Base-by-base conservation (phyloP, 2,113 vertebrate species). In the Hippoglossus stenolepis region DNA sequence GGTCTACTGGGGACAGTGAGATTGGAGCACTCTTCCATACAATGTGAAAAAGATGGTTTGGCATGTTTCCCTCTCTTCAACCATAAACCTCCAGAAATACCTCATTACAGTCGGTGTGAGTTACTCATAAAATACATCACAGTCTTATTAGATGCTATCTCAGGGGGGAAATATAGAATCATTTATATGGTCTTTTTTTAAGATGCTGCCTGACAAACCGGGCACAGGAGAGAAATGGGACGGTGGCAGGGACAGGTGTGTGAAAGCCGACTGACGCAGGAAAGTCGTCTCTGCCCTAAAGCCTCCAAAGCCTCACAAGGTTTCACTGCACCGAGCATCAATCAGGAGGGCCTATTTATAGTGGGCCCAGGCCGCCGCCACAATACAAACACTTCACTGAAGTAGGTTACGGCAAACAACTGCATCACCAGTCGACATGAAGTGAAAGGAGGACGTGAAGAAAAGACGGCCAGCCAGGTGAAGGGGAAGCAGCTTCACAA, bases 281-380 rank as follows among this genome's bases (percentile, higher is more conserved):
- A 92, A 93, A 91, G 88, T 91, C 78, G 72, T 83, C 80, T 82
- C 60, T 90, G 82, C 85, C 87, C 79, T 1, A 66, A 82, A 49
- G 88, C 85, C 89, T 58, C 80, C 71, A 61, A 58, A 86, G 61
- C 82, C 80, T 89, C 73, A 75, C 49, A 51, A 92, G 87, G 80
- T 75, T 88, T 89, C 70, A 72, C 83, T 85, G 87, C 53, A 59
- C 84, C 72, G 54, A 31, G 73, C 83, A 91, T 92, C 89, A 92
- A 89, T 93, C 91, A 90, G 65, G 75, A 43, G 28, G 70, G 74
- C 63, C 90, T 94, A 93, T 93, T 93, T 93, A 90, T 94, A 93
- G 92, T 88, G 70, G 64, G 72, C 65, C 78, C 47, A 21, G 86
- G 86, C 80, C n/a, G 21, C 84, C 68, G 85, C 83, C 68, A 84